phyloP scores from a whole-genome alignment of 2,797 vertebrate species.

The Gymnodraco acuticeps region DNA sequence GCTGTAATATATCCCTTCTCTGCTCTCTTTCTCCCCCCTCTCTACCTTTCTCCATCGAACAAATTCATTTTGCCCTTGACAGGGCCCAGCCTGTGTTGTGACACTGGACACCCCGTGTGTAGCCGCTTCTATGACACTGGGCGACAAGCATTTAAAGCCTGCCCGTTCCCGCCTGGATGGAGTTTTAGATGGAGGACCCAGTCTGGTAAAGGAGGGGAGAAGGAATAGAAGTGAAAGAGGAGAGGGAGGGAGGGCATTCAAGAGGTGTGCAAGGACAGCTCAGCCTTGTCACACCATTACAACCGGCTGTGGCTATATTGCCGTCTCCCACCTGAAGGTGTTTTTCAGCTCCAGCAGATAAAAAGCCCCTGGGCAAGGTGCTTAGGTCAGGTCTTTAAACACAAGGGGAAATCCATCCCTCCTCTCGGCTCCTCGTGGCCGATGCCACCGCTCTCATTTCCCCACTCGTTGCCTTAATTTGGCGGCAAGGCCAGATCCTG shows the following conservation, averaged over 20 bases:
- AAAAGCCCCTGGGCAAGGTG: slow-evolving; percentile 85
- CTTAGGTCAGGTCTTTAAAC: slow-evolving; percentile 91
- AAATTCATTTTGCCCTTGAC: slow-evolving; percentile 83
- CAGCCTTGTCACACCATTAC: slow-evolving; percentile 85
- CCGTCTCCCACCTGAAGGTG: slow-evolving; percentile 83
- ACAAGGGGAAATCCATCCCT: slow-evolving; percentile 85
- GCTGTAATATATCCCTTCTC: slow-evolving; percentile 74
- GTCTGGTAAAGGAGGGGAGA: slow-evolving; percentile 51
- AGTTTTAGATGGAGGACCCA: slow-evolving; percentile 73
- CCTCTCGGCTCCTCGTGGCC: slow-evolving; percentile 82
- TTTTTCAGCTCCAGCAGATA: slow-evolving; percentile 88
- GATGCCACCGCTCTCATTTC: slow-evolving; percentile 79
- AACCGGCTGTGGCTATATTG: slow-evolving; percentile 71
- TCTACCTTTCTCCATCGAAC: slow-evolving; percentile 71
- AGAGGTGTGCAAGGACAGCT: slow-evolving; percentile 86
- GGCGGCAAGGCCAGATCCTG: slow-evolving; percentile 84
- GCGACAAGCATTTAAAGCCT: slow-evolving; percentile 79
- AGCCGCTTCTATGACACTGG: slow-evolving; percentile 78
- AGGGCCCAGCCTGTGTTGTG: slow-evolving; percentile 79
- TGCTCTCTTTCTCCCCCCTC: slow-evolving; percentile 37
- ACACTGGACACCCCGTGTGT: slow-evolving; percentile 80
- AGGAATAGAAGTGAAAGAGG: slow-evolving; percentile 71
- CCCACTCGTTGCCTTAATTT: slow-evolving; percentile 86
- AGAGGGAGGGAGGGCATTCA: slow-evolving; percentile 71
- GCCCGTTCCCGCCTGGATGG: slow-evolving; percentile 69